Evolutionary conservation across 64 coral and sea anemone genomes (phyloP).

Genomic region (Montipora capricornis): DNA sequence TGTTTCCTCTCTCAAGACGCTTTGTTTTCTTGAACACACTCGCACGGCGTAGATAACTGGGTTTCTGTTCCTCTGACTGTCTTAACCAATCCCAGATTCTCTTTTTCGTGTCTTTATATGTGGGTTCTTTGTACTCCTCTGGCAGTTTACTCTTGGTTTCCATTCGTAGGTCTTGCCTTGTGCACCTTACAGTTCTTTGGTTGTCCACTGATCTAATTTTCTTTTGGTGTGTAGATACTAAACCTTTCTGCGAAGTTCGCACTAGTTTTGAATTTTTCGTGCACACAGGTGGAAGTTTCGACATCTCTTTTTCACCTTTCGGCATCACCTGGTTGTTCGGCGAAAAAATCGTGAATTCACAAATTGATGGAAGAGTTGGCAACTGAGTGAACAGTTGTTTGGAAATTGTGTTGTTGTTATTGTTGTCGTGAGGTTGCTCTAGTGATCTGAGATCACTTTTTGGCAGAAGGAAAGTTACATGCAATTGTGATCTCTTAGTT

Average conservation of each 20-base stretch:
- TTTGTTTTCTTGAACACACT: slow-evolving; percentile 6
- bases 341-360: slow-evolving; percentile 45
- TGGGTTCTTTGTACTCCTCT: slow-evolving; percentile 60
- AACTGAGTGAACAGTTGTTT: not conserved
- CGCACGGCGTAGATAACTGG: slow-evolving; percentile 28
- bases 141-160: slow-evolving; percentile 67
- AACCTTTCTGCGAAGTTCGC: not conserved
- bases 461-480: not conserved
- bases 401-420: not conserved
- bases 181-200: slow-evolving; percentile 3
- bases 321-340: not conserved
- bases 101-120: slow-evolving; percentile 62
- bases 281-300: slow-evolving; percentile 33
- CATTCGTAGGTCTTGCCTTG: slow-evolving; percentile 54
- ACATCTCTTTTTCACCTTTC: not conserved
- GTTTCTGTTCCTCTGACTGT: slow-evolving; percentile 38
- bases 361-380: slow-evolving; percentile 36
- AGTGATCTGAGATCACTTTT: not conserved
- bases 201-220: not conserved
- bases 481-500: not conserved
- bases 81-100: slow-evolving; percentile 69
- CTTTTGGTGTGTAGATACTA: not conserved
- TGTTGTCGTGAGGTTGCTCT: too few species aligned
- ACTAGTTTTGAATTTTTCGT: not conserved
- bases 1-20: not conserved